phyloP scores from a whole-genome alignment of 23 tunicate genomes.

The Phallusia fumigata region DNA sequence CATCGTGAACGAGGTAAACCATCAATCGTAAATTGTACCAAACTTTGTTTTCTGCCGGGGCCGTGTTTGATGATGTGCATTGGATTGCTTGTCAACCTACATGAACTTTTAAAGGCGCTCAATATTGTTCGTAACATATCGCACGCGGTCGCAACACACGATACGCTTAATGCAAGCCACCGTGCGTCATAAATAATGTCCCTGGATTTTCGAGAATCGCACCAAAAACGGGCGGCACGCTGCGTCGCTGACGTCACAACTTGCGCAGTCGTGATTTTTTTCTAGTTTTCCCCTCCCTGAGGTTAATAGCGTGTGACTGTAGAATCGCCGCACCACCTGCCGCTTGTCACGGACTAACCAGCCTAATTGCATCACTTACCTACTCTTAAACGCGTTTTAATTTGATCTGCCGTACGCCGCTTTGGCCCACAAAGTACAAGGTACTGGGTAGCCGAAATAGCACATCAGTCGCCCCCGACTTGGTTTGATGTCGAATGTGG shows the following conservation, averaged over 20 bases:
- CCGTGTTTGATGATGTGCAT: too few species aligned
- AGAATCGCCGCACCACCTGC: constrained; percentile 4
- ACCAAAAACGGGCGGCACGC: neutral
- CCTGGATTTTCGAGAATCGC: neutral
- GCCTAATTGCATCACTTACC: neutral
- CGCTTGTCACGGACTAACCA: neutral
- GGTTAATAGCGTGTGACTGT: neutral
- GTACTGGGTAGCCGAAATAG: neutral
- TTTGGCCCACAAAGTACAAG: neutral
- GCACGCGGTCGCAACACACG: neutral
- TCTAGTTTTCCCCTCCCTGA: neutral
- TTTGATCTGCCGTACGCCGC: neutral
- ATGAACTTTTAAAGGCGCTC: too few species aligned
- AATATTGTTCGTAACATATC: neutral
- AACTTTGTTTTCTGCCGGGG: too few species aligned
- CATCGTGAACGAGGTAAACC: constrained; percentile 34
- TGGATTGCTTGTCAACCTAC: too few species aligned
- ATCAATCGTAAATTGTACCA: neutral
- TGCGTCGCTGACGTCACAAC: neutral
- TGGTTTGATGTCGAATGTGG: neutral
- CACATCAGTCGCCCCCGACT: neutral
- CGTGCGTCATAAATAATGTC: neutral
- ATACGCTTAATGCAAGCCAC: neutral
- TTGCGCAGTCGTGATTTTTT: neutral
- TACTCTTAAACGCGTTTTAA: neutral